A percentile compares a stretch with the other conserved stretches of the same genome.
These are phyloP conservation scores for Balearica regulorum DNA, from an alignment of 2,797 vertebrate genomes.

Conservation along the genomic window DNA sequence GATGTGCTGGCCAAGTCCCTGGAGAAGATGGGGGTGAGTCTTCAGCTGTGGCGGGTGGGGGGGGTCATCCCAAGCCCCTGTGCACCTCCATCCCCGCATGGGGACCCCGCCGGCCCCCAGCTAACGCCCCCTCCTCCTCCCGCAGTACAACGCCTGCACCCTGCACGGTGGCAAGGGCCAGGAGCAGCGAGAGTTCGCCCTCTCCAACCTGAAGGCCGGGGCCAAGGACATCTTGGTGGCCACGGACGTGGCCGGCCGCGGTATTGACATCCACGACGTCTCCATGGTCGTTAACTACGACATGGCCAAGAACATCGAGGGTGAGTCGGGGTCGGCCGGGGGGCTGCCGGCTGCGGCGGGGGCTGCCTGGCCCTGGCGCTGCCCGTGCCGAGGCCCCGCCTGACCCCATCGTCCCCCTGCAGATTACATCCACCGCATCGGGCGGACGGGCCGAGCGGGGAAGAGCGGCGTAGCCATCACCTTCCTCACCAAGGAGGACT, in stretches of 20 bases:
- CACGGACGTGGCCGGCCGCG: slow-evolving; percentile 95
- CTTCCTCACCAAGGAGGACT: slow-evolving; percentile 98
- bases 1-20: slow-evolving; percentile 97
- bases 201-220: slow-evolving; percentile 96
- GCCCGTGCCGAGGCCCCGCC: not conserved
- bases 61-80: not conserved
- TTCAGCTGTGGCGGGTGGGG: too few relatives aligned
- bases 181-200: slow-evolving; percentile 95
- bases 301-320: slow-evolving; percentile 99
- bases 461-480: slow-evolving; percentile 96
- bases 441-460: slow-evolving; percentile 93
- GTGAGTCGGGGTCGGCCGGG: slow-evolving; percentile 58
- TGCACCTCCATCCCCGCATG: fast-evolving
- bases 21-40: slow-evolving; percentile 97
- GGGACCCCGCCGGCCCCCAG: fast-evolving
- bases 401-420: not conserved
- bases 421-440: slow-evolving; percentile 99
- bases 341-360: not conserved
- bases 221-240: slow-evolving; percentile 99
- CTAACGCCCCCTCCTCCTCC: not conserved
- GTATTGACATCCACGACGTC: slow-evolving; percentile 97
- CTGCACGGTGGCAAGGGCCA: slow-evolving; percentile 97
- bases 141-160: slow-evolving; percentile 96
- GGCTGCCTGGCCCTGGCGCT: not conserved
- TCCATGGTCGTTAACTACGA: slow-evolving; percentile 98